phyloP scores from a whole-genome alignment of 2,113 vertebrate species.

The Lepidothrix coronata region DNA sequence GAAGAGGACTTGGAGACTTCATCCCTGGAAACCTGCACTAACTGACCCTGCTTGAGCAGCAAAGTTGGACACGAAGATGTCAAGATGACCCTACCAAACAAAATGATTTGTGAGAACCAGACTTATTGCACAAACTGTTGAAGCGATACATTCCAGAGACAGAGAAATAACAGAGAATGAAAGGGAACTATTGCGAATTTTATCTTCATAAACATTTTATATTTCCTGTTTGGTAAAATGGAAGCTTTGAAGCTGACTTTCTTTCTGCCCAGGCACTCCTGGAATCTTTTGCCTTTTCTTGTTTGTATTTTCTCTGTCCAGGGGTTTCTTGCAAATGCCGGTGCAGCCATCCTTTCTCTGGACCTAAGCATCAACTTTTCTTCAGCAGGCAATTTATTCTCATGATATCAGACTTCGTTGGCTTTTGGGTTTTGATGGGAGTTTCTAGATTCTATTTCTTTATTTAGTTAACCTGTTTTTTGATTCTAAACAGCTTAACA shows the following conservation, averaged over 20 bases:
- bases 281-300: background rate
- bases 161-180: background rate
- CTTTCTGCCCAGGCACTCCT: accelerated
- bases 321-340: background rate
- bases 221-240: background rate
- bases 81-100: background rate
- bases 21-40: background rate
- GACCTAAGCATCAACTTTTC: background rate
- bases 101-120: background rate
- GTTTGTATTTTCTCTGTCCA: background rate
- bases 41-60: background rate
- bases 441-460: background rate
- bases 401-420: background rate
- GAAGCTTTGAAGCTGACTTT: background rate
- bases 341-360: background rate
- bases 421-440: background rate
- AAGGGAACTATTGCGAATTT: background rate
- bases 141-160: background rate
- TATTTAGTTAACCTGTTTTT: background rate
- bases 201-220: background rate
- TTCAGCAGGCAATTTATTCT: background rate
- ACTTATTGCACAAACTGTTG: background rate
- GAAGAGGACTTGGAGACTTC: background rate
- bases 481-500: background rate
- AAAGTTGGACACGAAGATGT: background rate